Evolutionary conservation across 2,888 invertebrate species (phyloP).

Genomic region (Machimus rusticus): DNA sequence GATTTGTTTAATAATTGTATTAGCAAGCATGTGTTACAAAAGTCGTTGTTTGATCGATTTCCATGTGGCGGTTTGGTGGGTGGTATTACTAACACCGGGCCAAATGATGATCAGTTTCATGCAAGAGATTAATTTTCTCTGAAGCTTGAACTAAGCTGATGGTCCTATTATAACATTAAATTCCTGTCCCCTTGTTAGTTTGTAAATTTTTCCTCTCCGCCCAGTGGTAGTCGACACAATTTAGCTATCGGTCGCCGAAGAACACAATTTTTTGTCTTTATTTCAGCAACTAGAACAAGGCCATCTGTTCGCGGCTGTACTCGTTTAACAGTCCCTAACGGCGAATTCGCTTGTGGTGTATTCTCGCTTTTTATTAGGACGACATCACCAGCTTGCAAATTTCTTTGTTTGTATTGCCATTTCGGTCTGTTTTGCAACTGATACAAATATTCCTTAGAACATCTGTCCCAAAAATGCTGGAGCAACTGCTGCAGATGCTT

Average conservation of each 20-base stretch:
- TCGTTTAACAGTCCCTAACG: background rate
- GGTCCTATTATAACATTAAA: too few relatives aligned
- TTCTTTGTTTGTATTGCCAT: background rate
- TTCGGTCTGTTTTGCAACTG: too few relatives aligned
- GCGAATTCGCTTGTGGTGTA: background rate
- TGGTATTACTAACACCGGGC: too few relatives aligned
- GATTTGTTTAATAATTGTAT: too few relatives aligned
- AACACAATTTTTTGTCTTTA: background rate
- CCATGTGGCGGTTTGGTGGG: too few relatives aligned
- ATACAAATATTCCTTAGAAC: background rate
- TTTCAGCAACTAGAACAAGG: background rate
- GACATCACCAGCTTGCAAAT: background rate
- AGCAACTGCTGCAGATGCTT: background rate
- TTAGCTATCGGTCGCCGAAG: background rate
- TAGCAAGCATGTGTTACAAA: too few relatives aligned
- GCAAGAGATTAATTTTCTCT: too few relatives aligned
- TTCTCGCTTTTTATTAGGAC: background rate
- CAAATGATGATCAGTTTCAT: too few relatives aligned
- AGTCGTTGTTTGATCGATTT: too few relatives aligned
- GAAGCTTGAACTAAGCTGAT: too few relatives aligned
- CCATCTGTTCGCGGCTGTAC: background rate
- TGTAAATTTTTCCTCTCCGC: too few relatives aligned
- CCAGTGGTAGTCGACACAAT: background rate
- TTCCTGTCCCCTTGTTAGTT: too few relatives aligned
- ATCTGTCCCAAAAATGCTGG: background rate